Evolutionary conservation across 2,797 vertebrate genomes (phyloP), one percentile per base, ranked within the genome.

Genomic region (Mionectes olivaceus): DNA sequence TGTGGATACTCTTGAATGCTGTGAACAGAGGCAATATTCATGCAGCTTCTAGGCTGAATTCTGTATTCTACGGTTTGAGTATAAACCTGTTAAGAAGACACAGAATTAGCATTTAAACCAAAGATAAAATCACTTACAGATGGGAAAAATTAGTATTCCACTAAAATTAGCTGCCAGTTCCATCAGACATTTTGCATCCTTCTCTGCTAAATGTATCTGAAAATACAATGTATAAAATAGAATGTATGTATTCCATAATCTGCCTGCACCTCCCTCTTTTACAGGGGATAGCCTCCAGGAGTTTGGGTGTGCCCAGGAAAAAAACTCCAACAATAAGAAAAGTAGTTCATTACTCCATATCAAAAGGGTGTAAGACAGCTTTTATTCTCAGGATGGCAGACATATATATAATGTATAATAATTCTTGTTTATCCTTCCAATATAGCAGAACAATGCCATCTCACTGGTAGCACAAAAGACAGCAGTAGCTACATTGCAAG

Each of bases 211-310:
- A 24, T 69, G n/a, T 60, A 39, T 60, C 41, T 87, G 74, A 94
- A 64, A 80, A 93, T 32, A 69, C 7, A 63, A 46, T 43, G 33
- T 8, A 63, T 56, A 60, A 87, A 87, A 87, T 41, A 18, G 30
- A 92, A 82, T 79, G 19, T 8, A 79, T 76, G 14, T 67, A 87
- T 89, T 74, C 89, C 43, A 57, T 50, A 57, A 84, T 27, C 32
- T 84, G 67, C 35, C 39, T 37, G 23, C 32, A 53, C 91, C 77
- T 94, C 93, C 60, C 67, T 89, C 24, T 90, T 93, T 90, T 76
- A 80, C 46, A 80, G 67, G 46, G 83, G 73, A 74, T 53, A 77
- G 67, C 91, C 91, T 91, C 67, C 67, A 93, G 94, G 77, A 89
- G 73, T 63, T 77, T 88, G 83, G 70, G 85, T 63, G 92, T 47